These are phyloP conservation scores for Luidia sarsii DNA, from an alignment of 53 echinoderm and acorn worm species.

Conservation along the genomic window DNA sequence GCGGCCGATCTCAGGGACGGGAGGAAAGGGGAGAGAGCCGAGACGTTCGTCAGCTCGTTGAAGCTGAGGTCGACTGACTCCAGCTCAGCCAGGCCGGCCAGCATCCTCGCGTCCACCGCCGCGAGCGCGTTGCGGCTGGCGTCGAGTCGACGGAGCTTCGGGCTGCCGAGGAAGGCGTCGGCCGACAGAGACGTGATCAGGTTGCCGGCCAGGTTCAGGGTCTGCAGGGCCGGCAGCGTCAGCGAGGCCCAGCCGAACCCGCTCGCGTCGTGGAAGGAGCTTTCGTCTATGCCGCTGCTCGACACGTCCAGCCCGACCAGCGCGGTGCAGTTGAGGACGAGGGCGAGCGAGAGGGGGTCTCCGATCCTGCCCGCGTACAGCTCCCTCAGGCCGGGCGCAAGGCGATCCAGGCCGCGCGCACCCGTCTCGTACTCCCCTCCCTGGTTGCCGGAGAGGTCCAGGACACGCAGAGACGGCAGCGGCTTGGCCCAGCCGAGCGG, in stretches of 20 bases:
- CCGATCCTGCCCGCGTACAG: slow-evolving; percentile 7
- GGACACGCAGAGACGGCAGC: not conserved
- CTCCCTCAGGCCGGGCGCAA: slow-evolving; percentile 16
- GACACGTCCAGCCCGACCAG: slow-evolving; percentile 21
- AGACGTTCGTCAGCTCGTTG: slow-evolving; percentile 17
- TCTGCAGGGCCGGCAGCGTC: slow-evolving; percentile 1
- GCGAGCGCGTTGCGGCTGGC: slow-evolving; percentile 6
- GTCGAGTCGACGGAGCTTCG: slow-evolving; percentile 14
- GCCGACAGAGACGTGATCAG: not conserved
- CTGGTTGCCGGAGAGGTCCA: slow-evolving; percentile 8
- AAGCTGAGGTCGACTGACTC: slow-evolving; percentile 21
- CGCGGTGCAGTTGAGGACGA: not conserved
- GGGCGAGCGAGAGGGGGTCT: not conserved
- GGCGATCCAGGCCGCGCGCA: not conserved
- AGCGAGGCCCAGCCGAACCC: slow-evolving; percentile 16
- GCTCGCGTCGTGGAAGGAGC: not conserved
- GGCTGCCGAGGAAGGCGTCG: slow-evolving; percentile 2
- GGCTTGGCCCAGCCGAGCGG: slow-evolving; percentile 6
- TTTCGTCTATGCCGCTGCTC: not conserved
- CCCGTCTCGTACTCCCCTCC: slow-evolving; percentile 29
- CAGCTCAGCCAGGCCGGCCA: not conserved
- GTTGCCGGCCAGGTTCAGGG: slow-evolving; percentile 18
- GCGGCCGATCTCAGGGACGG: not conserved
- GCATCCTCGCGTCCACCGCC: not conserved
- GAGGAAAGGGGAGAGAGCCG: slow-evolving; percentile 9